Percentiles rank a stretch among this genome's conserved stretches.
Conservation (phyloP, 64 coral and sea anemone species). For the Hydrozoanthus tunicans region DNA sequence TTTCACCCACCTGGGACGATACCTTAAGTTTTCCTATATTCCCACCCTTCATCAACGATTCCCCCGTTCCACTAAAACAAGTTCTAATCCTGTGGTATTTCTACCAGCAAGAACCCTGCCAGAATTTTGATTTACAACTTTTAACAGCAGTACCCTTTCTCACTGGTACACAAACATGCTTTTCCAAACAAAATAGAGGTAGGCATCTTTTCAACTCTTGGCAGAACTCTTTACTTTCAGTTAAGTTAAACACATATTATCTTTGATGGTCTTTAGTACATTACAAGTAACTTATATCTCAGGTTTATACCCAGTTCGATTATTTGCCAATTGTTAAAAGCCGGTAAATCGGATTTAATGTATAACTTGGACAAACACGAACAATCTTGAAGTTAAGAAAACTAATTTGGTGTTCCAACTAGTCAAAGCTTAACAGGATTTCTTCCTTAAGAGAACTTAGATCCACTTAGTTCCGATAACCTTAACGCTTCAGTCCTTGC, state of each 20-base stretch:
- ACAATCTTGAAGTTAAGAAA: too few relatives aligned
- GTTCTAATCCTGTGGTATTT: neutral
- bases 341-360: too few relatives aligned
- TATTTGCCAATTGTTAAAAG: too few relatives aligned
- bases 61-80: neutral
- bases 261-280: too few relatives aligned
- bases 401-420: too few relatives aligned
- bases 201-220: constrained; percentile 47
- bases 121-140: constrained; percentile 27
- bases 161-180: constrained; percentile 22
- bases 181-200: constrained; percentile 22
- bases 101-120: constrained; percentile 54
- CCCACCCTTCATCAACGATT: neutral
- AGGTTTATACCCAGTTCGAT: too few relatives aligned
- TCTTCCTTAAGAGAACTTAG: too few relatives aligned
- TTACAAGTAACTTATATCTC: too few relatives aligned
- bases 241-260: neutral
- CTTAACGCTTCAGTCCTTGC: too few relatives aligned
- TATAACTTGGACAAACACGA: too few relatives aligned
- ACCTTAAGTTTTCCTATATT: neutral
- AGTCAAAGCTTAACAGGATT: too few relatives aligned
- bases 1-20: neutral
- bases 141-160: neutral
- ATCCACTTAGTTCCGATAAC: too few relatives aligned
- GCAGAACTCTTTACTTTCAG: constrained; percentile 39